Evolutionary conservation across 2,888 invertebrate species (phyloP).

Genomic region (Nyleta sp.): DNA sequence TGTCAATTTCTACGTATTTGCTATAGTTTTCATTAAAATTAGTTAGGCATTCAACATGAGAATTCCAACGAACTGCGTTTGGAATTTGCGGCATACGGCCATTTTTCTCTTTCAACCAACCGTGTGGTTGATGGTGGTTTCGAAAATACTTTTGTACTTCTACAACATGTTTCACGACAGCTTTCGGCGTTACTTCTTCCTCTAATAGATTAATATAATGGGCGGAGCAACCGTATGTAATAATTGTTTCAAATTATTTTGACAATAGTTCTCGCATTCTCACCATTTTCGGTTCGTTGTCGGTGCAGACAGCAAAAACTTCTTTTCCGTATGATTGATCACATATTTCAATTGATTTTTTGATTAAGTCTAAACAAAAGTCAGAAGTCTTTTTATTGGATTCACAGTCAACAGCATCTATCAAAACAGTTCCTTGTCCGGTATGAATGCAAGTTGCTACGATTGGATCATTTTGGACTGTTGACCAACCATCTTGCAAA

Average conservation of each 20-base stretch:
- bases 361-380: constrained; percentile 19
- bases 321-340: constrained; percentile 11
- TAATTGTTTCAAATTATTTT: constrained; percentile 8
- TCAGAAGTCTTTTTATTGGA: constrained; percentile 22
- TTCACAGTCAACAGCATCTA: constrained; percentile 27
- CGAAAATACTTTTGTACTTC: constrained; percentile 32
- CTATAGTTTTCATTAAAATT: constrained; percentile 26
- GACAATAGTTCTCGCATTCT: constrained; percentile 16
- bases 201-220: constrained; percentile 31
- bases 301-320: constrained; percentile 31
- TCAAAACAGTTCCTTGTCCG: constrained; percentile 5
- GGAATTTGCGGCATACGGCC: constrained; percentile 28
- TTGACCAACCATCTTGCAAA: constrained; percentile 31
- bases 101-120: constrained; percentile 26
- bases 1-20: constrained; percentile 16
- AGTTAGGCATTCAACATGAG: constrained; percentile 11
- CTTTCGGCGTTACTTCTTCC: constrained; percentile 15
- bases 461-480: constrained; percentile 25
- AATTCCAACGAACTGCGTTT: constrained; percentile 32
- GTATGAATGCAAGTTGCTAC: constrained; percentile 19
- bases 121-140: constrained; percentile 36
- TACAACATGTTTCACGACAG: constrained; percentile 16
- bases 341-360: constrained; percentile 4
- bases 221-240: constrained; percentile 14
- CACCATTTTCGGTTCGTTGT: constrained; percentile 28